These are phyloP conservation scores for Plusia festucae DNA, from an alignment of 2,888 invertebrate genomes.

Conservation along the genomic window DNA sequence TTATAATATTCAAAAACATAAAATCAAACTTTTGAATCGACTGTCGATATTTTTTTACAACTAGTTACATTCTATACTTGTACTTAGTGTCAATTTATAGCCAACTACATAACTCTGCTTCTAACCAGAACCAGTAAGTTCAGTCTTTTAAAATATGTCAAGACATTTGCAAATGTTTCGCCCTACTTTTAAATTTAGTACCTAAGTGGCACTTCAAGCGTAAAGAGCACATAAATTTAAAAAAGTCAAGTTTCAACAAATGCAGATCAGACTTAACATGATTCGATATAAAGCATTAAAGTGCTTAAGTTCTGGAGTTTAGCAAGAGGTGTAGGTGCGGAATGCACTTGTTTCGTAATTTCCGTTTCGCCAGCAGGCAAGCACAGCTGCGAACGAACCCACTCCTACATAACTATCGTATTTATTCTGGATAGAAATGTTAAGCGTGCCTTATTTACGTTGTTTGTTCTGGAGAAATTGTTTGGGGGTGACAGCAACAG, in stretches of 20 bases:
- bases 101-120: background rate
- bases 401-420: slow-evolving; percentile 37
- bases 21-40: too few species aligned
- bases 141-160: background rate
- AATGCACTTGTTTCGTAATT: slow-evolving; percentile 61
- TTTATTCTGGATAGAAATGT: slow-evolving; percentile 39
- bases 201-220: background rate
- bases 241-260: background rate
- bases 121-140: background rate
- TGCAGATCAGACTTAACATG: slow-evolving; percentile 9
- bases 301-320: slow-evolving; percentile 13
- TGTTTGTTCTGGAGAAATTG: slow-evolving; percentile 7
- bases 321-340: slow-evolving; percentile 42
- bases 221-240: background rate
- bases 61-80: background rate
- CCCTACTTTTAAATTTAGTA: background rate
- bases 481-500: background rate
- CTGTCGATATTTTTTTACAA: too few species aligned
- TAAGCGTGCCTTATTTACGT: slow-evolving; percentile 14
- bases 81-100: background rate
- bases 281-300: slow-evolving; percentile 23
- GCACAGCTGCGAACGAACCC: slow-evolving; percentile 54
- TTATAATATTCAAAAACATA: too few species aligned
- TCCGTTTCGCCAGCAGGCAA: slow-evolving; percentile 47
- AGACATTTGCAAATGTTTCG: slow-evolving; percentile 2